phyloP scores from a whole-genome alignment of 1,140 invertebrate species.

The Drosophila kepulauana region DNA sequence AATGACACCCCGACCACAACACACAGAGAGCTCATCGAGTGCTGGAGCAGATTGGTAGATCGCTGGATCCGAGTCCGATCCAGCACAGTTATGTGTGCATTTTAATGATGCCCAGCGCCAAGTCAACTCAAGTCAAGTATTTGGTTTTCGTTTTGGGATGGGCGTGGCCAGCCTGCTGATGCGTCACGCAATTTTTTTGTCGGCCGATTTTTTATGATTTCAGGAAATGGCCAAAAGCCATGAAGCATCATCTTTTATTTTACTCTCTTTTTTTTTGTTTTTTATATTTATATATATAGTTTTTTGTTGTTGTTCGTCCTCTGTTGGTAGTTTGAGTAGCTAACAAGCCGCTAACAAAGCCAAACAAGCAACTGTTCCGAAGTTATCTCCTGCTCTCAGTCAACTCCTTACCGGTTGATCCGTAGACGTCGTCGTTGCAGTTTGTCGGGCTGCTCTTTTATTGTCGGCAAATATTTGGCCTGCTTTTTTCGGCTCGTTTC shows the following conservation, averaged over 20 bases:
- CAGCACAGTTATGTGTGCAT: constrained; percentile 45
- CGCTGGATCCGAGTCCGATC: constrained; percentile 25
- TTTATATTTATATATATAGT: constrained; percentile 3
- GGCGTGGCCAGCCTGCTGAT: constrained; percentile 63
- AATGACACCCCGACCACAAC: constrained; percentile 64
- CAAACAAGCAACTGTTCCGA: constrained; percentile 45
- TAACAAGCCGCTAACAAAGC: constrained; percentile 79
- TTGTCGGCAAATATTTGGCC: constrained; percentile 72
- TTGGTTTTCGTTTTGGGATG: constrained; percentile 53
- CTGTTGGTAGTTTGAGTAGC: constrained; percentile 54
- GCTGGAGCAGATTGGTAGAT: constrained; percentile 6
- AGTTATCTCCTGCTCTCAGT: constrained; percentile 25
- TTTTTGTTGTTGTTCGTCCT: constrained; percentile 29
- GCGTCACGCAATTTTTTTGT: constrained; percentile 75
- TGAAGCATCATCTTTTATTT: constrained; percentile 61
- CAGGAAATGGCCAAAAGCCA: constrained; percentile 78
- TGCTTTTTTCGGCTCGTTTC: constrained; percentile 55
- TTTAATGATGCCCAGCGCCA: constrained; percentile 41
- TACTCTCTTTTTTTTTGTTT: constrained; percentile 16
- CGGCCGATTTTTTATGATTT: constrained; percentile 62
- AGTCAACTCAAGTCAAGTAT: constrained; percentile 14
- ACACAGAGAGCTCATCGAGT: constrained; percentile 13
- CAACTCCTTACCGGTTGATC: constrained; percentile 61
- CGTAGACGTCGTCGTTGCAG: constrained; percentile 18
- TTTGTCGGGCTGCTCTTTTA: constrained; percentile 59